Evolutionary conservation across 2,113 vertebrate species (phyloP).

Genomic region (Steatornis caripensis): DNA sequence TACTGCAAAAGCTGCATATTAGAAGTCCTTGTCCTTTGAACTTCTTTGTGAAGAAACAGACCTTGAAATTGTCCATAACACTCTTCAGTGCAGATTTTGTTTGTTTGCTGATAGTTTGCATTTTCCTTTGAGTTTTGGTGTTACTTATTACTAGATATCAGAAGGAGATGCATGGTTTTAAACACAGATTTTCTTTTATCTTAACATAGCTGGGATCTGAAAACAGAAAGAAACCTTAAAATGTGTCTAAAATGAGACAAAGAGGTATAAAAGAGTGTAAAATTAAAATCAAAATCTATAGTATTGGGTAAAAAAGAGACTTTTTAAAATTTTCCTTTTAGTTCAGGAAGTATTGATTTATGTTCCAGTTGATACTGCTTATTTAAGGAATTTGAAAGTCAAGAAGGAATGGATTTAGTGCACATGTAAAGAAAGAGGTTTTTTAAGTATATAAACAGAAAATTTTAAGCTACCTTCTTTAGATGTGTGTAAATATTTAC

Average conservation of each 20-base stretch:
- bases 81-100: not conserved
- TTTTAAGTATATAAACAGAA: not conserved
- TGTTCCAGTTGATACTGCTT: not conserved
- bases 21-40: not conserved
- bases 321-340: not conserved
- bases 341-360: not conserved
- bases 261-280: not conserved
- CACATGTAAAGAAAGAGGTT: not conserved
- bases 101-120: not conserved
- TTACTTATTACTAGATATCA: not conserved
- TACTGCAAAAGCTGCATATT: not conserved
- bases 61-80: not conserved
- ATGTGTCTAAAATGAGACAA: not conserved
- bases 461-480: not conserved
- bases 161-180: not conserved
- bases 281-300: not conserved
- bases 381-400: not conserved
- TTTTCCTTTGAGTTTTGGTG: not conserved
- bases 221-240: not conserved
- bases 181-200: not conserved
- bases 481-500: not conserved
- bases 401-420: not conserved
- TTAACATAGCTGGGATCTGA: not conserved
- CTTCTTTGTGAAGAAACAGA: not conserved
- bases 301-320: fast-evolving